Evolutionary conservation across 2,888 invertebrate species (phyloP), one percentile per base, ranked within the genome.

Genomic region (Lycaena phlaeas): DNA sequence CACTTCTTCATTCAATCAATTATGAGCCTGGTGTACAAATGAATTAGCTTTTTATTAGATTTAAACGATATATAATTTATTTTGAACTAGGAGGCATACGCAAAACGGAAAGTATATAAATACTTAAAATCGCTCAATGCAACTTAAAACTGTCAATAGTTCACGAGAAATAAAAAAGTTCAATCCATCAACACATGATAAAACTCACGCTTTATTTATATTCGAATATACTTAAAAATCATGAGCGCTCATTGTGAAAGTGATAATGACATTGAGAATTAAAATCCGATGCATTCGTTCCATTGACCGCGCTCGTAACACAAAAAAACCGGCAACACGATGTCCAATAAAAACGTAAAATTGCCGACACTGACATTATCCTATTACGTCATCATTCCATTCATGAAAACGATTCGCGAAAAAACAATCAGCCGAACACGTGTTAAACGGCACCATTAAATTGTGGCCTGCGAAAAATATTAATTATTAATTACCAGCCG

Each of bases 191-290:
- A 26, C 12, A 10, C 26, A 6, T 22, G 31, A 30, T 30, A 31
- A 40, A 26, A 12, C 26, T 11, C 49, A 43, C 46, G 43, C 27
- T 29, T 40, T 46, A 53, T 52, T 50, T 51, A 52, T 47, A 51
- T 44, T 41, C 48, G 48, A 51, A 53, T 50, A 53, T 51, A 56
- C 56, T 59, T 57, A 54, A 54, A 40, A 56, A 58, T 57, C 58
- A 57, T 59, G 57, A 56, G 54, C 45, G 55, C 71, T 77, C 74
- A 79, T 78, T 74, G 79, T 73, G 73, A 79, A 77, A 78, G 77
- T 76, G 82, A 70, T 82, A 82, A 84, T 82, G 82, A 77, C 82
- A 84, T 79, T 84, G 84, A 77, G 74, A 79, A 78, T 81, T 79
- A 81, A 78, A 79, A 68, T 60, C 63, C 78, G 65, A 75, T 81